A percentile compares a stretch with the other conserved stretches of the same genome.
These are phyloP conservation scores for Rhadina sibilatrix DNA, from an alignment of 2,113 vertebrate genomes.

Conservation along the genomic window DNA sequence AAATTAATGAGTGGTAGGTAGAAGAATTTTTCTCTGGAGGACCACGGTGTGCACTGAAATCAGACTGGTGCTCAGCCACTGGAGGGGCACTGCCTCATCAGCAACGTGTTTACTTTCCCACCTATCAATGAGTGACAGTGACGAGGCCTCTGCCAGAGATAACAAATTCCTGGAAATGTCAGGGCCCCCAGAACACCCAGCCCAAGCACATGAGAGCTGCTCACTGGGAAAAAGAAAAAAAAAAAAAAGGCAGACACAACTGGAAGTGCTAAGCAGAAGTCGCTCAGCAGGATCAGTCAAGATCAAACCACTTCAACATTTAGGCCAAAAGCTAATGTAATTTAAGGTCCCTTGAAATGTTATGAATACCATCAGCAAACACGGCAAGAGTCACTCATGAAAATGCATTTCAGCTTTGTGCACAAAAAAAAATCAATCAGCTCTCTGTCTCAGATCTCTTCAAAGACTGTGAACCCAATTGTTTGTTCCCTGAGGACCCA, in stretches of 20 bases:
- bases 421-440: background rate
- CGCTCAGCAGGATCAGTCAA: background rate
- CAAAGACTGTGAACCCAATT: background rate
- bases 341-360: slow-evolving; percentile 39
- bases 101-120: background rate
- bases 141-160: slow-evolving; percentile 9
- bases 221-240: background rate
- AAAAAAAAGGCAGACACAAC: background rate
- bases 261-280: background rate
- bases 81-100: background rate
- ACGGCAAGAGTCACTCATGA: background rate
- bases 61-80: background rate
- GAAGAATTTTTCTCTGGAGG: background rate
- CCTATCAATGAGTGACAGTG: slow-evolving; percentile 34
- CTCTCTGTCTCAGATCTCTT: background rate
- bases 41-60: background rate
- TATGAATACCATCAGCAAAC: slow-evolving; percentile 9
- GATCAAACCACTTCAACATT: slow-evolving; percentile 10
- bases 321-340: background rate
- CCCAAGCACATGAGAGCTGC: background rate
- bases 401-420: slow-evolving; percentile 20
- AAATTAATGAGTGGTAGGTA: background rate
- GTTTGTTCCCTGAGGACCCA: slow-evolving; percentile 12
- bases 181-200: background rate
- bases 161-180: slow-evolving; percentile 41